A percentile compares a stretch with the other conserved stretches of the same genome.
Conservation (phyloP, 2,113 vertebrate species). For the Suncus etruscus region DNA sequence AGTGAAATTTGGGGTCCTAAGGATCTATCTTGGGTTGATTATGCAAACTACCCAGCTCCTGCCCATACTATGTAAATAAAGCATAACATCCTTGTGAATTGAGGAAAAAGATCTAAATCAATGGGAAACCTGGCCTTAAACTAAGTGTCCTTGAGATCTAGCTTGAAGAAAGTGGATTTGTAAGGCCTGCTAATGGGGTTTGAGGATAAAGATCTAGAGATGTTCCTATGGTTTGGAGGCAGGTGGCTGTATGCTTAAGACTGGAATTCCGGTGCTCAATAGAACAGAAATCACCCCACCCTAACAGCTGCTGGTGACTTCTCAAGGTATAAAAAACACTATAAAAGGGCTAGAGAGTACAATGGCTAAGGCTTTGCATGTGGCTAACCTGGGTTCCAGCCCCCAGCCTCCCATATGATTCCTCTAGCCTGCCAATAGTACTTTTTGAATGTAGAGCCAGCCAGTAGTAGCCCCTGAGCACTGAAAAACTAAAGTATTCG, state of each 20-base stretch:
- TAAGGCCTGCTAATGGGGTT: neutral
- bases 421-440: no score
- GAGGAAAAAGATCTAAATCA: neutral
- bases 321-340: neutral
- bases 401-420: no score
- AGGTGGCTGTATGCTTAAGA: neutral
- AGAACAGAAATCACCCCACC: conserved; percentile 1
- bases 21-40: no score
- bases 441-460: no score
- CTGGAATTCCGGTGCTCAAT: neutral
- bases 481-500: neutral
- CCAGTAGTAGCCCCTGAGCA: no score
- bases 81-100: no score
- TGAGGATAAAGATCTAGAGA: neutral
- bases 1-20: no score
- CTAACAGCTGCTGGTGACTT: neutral
- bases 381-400: no score
- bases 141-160: neutral
- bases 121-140: neutral
- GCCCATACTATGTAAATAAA: no score
- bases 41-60: no score
- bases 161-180: neutral
- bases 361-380: no score
- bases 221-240: neutral
- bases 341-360: no score